Base-by-base conservation (phyloP, 2,113 vertebrate genomes). In the Spea bombifrons region DNA sequence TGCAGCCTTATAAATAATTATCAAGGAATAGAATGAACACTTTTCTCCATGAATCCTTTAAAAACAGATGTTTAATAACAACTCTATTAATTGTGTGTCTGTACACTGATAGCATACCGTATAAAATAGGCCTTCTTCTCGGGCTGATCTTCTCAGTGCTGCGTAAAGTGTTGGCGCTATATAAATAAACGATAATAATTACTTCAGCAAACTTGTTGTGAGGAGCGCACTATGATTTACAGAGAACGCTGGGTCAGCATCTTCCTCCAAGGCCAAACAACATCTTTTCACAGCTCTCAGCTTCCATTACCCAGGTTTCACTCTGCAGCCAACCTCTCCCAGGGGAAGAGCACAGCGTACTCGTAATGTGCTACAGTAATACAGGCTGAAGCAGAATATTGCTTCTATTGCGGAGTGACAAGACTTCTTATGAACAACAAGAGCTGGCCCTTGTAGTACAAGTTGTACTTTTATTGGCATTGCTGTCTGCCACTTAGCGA, bases 271-370 rank as follows among this genome's bases (percentile, higher is more conserved):
- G 78, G 78, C 78, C 74, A 44, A 68, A 80, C 78, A 74, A 74
- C 71, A 59, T 74, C 78, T 80, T 52, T 68, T 80, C 71, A 74
- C 71, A 61, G 71, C 64, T 74, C 73, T 80, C 78, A 80, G 78
- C 63, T 80, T 80, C 78, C 78, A 80, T 80, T 80, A 80, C 66
- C 78, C 78, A 80, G 78, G 63, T 80, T 80, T 80, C 70, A 80
- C 71, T 73, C 63, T n/a, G 46, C 73, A 74, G 64, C 71, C 78
- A 52, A 68, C 61, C 64, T 16, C 64, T 80, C 78, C 65, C 78
- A 68, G 45, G 78, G 53, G 78, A 68, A 30, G n/a, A 74, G 52
- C 73, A 61, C 78, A n/a, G 64, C 68, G 71, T 49, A 53, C 78
- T 80, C 64, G 63, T 80, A 80, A 80, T 74, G 64, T 80, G 78